Base-by-base conservation (phyloP, 2,888 invertebrate genomes). In the Pyralis farinalis region DNA sequence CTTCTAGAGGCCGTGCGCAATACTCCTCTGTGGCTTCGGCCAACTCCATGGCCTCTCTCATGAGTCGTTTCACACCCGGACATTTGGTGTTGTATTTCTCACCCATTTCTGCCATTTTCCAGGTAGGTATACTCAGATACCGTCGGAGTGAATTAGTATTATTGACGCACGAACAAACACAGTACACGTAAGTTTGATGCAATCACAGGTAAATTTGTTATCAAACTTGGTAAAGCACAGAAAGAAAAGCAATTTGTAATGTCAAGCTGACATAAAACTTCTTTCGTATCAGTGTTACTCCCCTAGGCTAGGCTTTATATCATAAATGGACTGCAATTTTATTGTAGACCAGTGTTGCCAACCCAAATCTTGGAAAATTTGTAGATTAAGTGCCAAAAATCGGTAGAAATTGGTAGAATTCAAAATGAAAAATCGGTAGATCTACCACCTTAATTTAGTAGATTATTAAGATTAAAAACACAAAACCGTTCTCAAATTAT, bases 21-120 rank as follows among this genome's bases (percentile, higher is more conserved):
- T 96, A 97, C 73, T 97, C 95, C 65, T 97, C 97, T 0, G 97
- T 97, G 3, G 97, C 93, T 56, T 95, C 94, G 21, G 93, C 92
- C 49, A 98, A 83, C 78, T 98, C 98, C 55, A 91, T 84, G 7
- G 98, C 98, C 83, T 98, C 98, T 66, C 95, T 91, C 96, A 98
- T 96, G 56, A 98, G 88, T 38, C 98, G 92, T 82, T 98, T 97
- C 3, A 98, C 98, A 70, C 97, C 98, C 94, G 90, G 90, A 63
- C 90, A 88, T 71, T 89, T 90, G 40, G 77, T 88, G 46, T 90
- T 89, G 51, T 90, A 90, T 59, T 82, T 87, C 59, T 88, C 87
- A 52, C 74, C 72, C 51, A 87, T 83, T 49, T 86, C 85, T 45
- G 76, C 79, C 82, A 84, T 82, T 20, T 56, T 65, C 12, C 9